Conservation (phyloP, 2,113 vertebrate genomes). For the Pollimyrus isidori region DNA sequence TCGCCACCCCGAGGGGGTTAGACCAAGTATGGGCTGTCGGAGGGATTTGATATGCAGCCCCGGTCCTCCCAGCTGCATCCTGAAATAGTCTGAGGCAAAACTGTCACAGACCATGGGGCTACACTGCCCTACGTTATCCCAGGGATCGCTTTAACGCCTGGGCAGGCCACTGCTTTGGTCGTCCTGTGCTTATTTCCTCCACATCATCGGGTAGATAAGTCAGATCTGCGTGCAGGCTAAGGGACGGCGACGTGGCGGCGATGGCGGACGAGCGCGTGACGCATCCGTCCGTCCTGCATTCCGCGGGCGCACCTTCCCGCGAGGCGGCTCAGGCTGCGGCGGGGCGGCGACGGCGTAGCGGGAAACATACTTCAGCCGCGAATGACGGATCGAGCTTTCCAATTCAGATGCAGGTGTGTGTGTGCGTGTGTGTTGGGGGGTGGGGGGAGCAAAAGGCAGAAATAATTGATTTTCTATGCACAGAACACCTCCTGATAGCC, state of each 20-base stretch:
- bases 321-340: background rate
- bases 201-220: background rate
- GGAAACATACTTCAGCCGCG: background rate
- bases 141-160: background rate
- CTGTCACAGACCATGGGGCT: background rate
- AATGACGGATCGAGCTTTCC: background rate
- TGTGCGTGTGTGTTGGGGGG: background rate
- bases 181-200: background rate
- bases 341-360: background rate
- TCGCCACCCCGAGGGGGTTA: background rate
- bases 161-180: background rate
- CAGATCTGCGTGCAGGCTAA: background rate
- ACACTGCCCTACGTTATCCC: background rate
- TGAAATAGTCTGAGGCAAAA: background rate
- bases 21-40: background rate
- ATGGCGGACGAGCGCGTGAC: background rate
- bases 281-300: background rate
- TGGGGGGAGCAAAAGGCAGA: background rate
- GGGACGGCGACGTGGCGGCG: background rate
- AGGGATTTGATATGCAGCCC: background rate
- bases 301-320: background rate
- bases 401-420: background rate
- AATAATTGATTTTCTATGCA: conserved; percentile 3
- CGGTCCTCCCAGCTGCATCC: background rate
- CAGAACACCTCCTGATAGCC: background rate